Evolutionary conservation across 2,113 vertebrate species (phyloP).

Genomic region (Puma concolor): DNA sequence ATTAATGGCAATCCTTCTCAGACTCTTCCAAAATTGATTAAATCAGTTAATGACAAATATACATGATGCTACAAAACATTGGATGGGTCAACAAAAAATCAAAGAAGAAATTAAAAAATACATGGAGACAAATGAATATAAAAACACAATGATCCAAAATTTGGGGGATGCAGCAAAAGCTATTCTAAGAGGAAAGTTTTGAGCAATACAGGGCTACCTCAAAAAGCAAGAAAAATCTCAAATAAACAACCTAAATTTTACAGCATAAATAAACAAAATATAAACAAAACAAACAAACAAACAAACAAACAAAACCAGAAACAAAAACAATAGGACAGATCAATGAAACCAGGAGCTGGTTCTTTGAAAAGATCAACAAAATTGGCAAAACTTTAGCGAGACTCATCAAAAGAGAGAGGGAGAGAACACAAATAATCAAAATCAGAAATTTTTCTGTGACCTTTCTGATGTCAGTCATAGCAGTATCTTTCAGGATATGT

Average conservation of each 20-base stretch:
- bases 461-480: not conserved
- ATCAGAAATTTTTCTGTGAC: not conserved
- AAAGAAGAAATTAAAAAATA: not conserved
- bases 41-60: not conserved
- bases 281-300: not conserved
- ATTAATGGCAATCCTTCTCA: not conserved
- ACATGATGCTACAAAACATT: not conserved
- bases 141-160: not conserved
- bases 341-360: not conserved
- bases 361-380: not conserved
- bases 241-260: not conserved
- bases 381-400: not conserved
- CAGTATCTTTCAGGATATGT: not conserved
- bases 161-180: not conserved
- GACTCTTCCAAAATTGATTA: not conserved
- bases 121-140: not conserved
- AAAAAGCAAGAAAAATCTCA: not conserved
- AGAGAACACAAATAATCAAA: not conserved
- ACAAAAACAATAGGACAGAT: not conserved
- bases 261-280: not conserved
- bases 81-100: not conserved
- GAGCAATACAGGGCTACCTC: not conserved
- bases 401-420: not conserved
- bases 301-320: not conserved
- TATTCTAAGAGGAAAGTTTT: not conserved